Percentiles rank a stretch among this genome's conserved stretches.
Conservation (phyloP, 2,888 invertebrate genomes). For the Ferdinandea cuprea region DNA sequence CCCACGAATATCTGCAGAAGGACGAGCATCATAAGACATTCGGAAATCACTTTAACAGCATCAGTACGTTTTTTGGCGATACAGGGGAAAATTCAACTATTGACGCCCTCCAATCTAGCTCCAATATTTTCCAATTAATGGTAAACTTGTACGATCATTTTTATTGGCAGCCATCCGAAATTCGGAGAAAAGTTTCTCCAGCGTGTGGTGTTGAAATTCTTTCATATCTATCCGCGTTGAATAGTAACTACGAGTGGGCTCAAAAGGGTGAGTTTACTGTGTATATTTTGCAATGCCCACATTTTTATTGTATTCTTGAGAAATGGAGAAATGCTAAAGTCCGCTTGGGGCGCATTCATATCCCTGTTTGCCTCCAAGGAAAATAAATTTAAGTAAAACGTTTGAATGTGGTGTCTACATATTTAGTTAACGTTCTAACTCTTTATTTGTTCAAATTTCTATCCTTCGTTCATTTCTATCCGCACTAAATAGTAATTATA, state of each 20-base stretch:
- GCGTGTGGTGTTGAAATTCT: conserved; percentile 85
- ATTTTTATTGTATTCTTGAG: too few relatives aligned
- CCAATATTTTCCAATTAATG: conserved; percentile 81
- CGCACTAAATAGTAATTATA: conserved; percentile 85
- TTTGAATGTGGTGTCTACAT: too few relatives aligned
- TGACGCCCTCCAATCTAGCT: conserved; percentile 72
- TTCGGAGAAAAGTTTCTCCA: conserved; percentile 83
- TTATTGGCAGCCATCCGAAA: conserved; percentile 81
- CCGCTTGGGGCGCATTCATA: too few relatives aligned
- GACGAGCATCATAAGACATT: conserved; percentile 79
- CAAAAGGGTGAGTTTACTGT: conserved; percentile 88
- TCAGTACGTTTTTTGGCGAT: conserved; percentile 78
- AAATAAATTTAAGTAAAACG: too few relatives aligned
- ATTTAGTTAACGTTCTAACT: too few relatives aligned
- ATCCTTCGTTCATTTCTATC: conserved; percentile 85
- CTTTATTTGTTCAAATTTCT: too few relatives aligned
- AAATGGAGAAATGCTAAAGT: too few relatives aligned
- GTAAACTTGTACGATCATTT: conserved; percentile 82
- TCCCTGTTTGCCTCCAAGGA: too few relatives aligned
- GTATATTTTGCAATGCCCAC: not conserved
- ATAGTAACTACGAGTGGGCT: conserved; percentile 88
- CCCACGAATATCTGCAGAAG: conserved; percentile 79
- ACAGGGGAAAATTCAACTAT: conserved; percentile 67
- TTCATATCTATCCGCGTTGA: conserved; percentile 85
- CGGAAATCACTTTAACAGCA: conserved; percentile 80